Conservation (phyloP, 2,888 invertebrate genomes). For the Trissonchulus latispiculum region DNA sequence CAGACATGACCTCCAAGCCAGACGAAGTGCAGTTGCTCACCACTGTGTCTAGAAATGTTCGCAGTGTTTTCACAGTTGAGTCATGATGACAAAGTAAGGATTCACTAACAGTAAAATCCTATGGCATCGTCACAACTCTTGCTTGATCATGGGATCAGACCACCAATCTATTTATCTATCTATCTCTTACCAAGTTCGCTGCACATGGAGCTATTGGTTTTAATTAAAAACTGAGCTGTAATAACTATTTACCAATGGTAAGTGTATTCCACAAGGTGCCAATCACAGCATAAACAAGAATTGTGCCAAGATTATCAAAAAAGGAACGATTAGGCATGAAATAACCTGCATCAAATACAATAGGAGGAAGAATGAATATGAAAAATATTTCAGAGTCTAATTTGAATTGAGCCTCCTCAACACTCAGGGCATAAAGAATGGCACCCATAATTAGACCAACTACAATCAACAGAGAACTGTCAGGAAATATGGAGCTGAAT, state of each 20-base stretch:
- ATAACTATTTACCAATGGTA: conserved; percentile 44
- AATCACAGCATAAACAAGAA: conserved; percentile 77
- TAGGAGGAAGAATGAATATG: conserved; percentile 92
- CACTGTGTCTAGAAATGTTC: no score
- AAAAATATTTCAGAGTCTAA: conserved; percentile 91
- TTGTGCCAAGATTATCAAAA: conserved; percentile 94
- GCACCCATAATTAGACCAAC: conserved; percentile 84
- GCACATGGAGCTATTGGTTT: no score
- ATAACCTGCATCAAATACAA: conserved; percentile 96
- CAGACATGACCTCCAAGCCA: no score
- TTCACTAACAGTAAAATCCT: no score
- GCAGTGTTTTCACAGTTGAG: no score
- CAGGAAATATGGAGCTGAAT: conserved; percentile 83
- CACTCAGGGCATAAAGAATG: conserved; percentile 56
- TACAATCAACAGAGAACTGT: conserved; percentile 88
- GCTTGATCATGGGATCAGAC: no score
- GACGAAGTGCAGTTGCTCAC: no score
- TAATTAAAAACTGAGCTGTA: no score
- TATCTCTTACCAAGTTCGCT: no score
- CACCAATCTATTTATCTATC: no score
- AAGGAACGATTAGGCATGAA: conserved; percentile 96
- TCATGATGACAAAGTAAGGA: no score
- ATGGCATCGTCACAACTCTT: no score
- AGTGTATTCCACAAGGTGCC: conserved; percentile 91
- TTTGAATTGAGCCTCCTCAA: conserved; percentile 50